These are phyloP conservation scores for Hyles euphorbiae DNA, from an alignment of 1,140 invertebrate genomes.

Conservation along the genomic window DNA sequence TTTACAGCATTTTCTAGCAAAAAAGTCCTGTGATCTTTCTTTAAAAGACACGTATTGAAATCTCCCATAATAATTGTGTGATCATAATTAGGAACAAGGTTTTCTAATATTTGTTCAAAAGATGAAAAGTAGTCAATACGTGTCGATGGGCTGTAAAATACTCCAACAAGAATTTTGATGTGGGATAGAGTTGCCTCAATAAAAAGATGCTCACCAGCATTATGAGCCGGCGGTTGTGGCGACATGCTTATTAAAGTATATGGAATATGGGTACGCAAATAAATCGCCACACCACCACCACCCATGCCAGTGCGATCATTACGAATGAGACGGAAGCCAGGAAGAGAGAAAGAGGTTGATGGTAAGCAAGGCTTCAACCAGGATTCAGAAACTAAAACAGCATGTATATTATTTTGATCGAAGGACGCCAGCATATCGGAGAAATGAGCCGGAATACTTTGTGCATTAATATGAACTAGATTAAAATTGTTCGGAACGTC, in stretches of 20 bases:
- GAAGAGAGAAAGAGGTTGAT: conserved; percentile 2
- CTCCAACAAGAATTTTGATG: background rate
- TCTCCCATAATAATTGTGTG: background rate
- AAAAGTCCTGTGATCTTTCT: background rate
- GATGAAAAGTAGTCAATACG: conserved; percentile 8
- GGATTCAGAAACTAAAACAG: conserved; percentile 11
- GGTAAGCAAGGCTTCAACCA: conserved; percentile 6
- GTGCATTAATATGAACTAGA: too few species aligned
- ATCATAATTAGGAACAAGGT: conserved; percentile 3
- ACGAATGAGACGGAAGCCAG: conserved; percentile 8
- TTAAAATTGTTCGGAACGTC: too few species aligned
- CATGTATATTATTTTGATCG: conserved; percentile 1
- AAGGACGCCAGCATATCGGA: conserved; percentile 8
- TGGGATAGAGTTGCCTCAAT: background rate
- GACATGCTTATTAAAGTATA: background rate
- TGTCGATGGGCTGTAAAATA: conserved; percentile 6
- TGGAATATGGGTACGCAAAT: conserved; percentile 10
- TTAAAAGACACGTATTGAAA: background rate
- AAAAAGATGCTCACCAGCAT: conserved; percentile 2
- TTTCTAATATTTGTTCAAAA: conserved; percentile 3
- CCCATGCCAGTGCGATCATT: conserved; percentile 1
- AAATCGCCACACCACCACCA: conserved; percentile 10
- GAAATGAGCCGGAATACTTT: conserved; percentile 1
- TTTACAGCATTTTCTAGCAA: background rate
- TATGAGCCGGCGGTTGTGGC: background rate